phyloP scores from a whole-genome alignment of 2,888 invertebrate species.

The Petrophora chlorosata region DNA sequence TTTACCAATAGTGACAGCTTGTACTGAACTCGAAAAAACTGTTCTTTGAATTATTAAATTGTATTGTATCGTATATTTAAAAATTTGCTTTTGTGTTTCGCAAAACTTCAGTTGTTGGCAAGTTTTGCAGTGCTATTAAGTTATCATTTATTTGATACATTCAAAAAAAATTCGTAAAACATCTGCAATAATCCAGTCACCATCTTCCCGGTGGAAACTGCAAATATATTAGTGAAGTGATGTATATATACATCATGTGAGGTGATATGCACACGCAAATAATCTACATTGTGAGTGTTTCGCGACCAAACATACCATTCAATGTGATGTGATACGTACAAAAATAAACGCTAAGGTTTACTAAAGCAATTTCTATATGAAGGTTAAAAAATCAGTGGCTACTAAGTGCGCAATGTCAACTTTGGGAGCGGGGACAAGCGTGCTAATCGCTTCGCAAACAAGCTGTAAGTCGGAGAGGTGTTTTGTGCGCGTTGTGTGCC shows the following conservation, averaged over 20 bases:
- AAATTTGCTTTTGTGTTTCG: no score
- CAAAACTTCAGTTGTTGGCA: no score
- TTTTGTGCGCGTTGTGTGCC: conserved; percentile 61
- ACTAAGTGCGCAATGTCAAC: conserved; percentile 77
- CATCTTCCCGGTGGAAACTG: not conserved
- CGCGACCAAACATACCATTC: conserved; percentile 44
- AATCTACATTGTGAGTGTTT: conserved; percentile 42
- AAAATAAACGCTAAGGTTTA: conserved; percentile 56
- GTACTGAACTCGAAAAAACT: no score
- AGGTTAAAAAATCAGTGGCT: conserved; percentile 70
- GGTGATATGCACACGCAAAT: conserved; percentile 29
- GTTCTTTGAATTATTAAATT: no score
- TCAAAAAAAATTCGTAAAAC: no score
- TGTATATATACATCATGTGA: conserved; percentile 31
- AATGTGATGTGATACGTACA: conserved; percentile 49
- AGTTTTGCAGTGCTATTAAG: no score
- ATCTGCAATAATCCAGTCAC: no score
- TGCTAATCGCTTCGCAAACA: conserved; percentile 79
- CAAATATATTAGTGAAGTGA: conserved; percentile 31
- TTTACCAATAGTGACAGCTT: no score
- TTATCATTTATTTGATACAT: no score
- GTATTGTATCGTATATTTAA: no score
- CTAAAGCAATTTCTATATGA: conserved; percentile 64
- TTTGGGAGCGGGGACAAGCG: conserved; percentile 68
- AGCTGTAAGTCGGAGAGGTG: conserved; percentile 62